A percentile compares a stretch with the other conserved stretches of the same genome.
These are phyloP conservation scores for Rynchops niger DNA, from an alignment of 2,113 vertebrate genomes.

Conservation along the genomic window DNA sequence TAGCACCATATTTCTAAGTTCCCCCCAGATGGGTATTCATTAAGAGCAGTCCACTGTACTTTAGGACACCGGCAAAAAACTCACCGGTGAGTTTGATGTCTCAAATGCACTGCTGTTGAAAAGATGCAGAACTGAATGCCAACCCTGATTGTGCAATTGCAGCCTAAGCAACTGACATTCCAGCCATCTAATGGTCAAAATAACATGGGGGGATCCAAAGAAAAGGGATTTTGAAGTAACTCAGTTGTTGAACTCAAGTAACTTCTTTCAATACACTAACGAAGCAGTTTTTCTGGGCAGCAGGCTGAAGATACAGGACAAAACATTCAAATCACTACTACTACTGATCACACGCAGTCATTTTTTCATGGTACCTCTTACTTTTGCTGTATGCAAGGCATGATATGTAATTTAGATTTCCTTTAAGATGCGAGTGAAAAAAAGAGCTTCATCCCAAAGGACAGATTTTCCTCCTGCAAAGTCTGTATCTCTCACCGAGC, in stretches of 20 bases:
- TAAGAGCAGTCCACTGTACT: background rate
- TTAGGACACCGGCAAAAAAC: background rate
- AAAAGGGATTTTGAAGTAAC: background rate
- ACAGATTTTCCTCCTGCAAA: background rate
- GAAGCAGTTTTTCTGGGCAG: background rate
- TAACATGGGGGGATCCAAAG: rapidly evolving
- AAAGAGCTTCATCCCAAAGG: background rate
- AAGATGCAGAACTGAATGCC: background rate
- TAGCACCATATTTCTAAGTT: background rate
- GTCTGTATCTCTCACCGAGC: background rate
- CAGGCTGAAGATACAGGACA: background rate
- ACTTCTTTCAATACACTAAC: background rate
- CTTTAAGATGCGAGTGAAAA: background rate
- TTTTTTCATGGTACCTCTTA: background rate
- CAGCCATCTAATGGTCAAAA: background rate
- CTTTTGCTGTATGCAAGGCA: background rate
- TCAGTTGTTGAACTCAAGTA: background rate
- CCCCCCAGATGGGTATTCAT: background rate
- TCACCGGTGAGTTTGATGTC: background rate
- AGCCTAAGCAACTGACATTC: background rate
- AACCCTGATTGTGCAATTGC: background rate
- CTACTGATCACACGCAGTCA: background rate
- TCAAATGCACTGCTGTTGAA: background rate
- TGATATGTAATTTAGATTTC: background rate
- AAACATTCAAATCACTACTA: background rate